Evolutionary conservation across 2,888 invertebrate genomes (phyloP), one percentile per base, ranked within the genome.

Genomic region (Baronia brevicornis): DNA sequence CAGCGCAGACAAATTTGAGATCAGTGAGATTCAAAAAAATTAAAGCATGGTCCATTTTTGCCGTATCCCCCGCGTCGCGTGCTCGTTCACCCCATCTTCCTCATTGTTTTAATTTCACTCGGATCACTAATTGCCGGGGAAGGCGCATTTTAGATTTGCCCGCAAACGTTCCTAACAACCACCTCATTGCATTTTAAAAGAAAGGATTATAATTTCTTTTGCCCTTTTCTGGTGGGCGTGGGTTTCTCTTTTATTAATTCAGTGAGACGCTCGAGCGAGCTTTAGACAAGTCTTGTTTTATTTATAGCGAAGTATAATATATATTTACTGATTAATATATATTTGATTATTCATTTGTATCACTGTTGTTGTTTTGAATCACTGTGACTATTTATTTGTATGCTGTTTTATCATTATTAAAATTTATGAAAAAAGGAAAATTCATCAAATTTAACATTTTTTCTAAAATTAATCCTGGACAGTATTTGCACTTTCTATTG

Each of bases 171-270:
- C 74, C 72, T 72, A 78, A 74, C 75, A 73, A 73, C 78, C 80
- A 78, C 72, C 79, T 79, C 82, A 80, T 77, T 80, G 82, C 82
- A 79, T 80, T 84, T 80, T 80, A 78, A 79, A 80, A 78, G 74
- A 82, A 82, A 77, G 73, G 82, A 80, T 82, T 80, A 80, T 80
- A 78, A 80, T 78, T 79, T 71, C 75, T 66, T 68, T 65, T 64
- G 59, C 66, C 68, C 58, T 54, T 54, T 54, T 48, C 51, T 51
- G 39, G 59, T 59, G 58, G 59, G 65, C 60, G 60, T 65, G 57
- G 61, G 53, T 44, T 55, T 49, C 42, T 64, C 66, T 60, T 75
- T 79, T 75, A 78, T 77, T 75, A 75, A 78, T 79, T 79, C 72
- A 61, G 66, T 57, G 48, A 54, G 59, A 62, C 69, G 62, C 61